These are phyloP conservation scores for Zonotrichia leucophrys DNA, from an alignment of 2,113 vertebrate genomes.

Conservation along the genomic window DNA sequence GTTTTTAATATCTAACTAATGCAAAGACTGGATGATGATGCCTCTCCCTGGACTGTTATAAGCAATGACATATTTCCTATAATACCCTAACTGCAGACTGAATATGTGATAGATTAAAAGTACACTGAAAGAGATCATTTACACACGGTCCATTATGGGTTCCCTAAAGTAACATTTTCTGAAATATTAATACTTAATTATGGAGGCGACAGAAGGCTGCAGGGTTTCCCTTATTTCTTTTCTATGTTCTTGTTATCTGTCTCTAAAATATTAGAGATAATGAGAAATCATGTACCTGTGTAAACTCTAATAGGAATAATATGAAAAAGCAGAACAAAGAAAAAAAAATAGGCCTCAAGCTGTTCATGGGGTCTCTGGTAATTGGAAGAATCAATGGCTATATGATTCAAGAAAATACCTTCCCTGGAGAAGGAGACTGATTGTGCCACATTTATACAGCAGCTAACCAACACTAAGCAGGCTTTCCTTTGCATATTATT, in stretches of 20 bases:
- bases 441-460: constrained; percentile 74
- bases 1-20: constrained; percentile 20
- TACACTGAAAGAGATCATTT: constrained; percentile 53
- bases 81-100: constrained; percentile 11
- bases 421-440: constrained; percentile 78
- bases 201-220: constrained; percentile 18
- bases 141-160: constrained; percentile 9
- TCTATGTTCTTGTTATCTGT: constrained; percentile 56
- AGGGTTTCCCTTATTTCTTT: constrained; percentile 44
- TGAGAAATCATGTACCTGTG: constrained; percentile 71
- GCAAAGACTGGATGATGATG: not conserved
- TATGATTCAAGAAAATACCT: constrained; percentile 79
- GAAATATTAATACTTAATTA: constrained; percentile 76
- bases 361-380: constrained; percentile 65
- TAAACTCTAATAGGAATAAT: constrained; percentile 70
- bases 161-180: constrained; percentile 61
- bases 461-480: constrained; percentile 78
- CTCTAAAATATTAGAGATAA: constrained; percentile 74
- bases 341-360: constrained; percentile 51
- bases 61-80: constrained; percentile 43
- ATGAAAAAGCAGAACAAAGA: not conserved
- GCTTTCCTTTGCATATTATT: constrained; percentile 82
- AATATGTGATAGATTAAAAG: constrained; percentile 34
- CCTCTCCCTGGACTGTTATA: constrained; percentile 34
- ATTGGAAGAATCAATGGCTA: constrained; percentile 81